phyloP scores from a whole-genome alignment of 92 coral and sea anemone genomes.

The Diadumene lineata region DNA sequence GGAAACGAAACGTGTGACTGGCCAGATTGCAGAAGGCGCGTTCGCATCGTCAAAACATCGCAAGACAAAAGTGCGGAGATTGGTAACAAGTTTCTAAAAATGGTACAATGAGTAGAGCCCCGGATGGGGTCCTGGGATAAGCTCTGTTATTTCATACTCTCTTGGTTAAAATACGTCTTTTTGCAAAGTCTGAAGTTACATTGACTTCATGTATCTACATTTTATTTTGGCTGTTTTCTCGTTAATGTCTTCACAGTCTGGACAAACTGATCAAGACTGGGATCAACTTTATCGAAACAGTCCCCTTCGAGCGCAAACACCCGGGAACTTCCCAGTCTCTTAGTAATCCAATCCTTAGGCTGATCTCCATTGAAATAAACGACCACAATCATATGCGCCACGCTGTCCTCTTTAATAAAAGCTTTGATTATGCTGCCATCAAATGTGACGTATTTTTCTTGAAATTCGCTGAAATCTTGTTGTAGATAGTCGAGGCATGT shows the following conservation, averaged over 20 bases:
- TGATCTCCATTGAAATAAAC: slow-evolving; percentile 42
- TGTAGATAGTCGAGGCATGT: slow-evolving; percentile 50
- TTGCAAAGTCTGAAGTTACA: no score
- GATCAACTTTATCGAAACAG: slow-evolving; percentile 48
- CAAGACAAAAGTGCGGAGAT: no score
- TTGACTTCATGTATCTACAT: background rate
- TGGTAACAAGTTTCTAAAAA: no score
- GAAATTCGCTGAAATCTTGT: slow-evolving; percentile 51
- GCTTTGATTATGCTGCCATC: slow-evolving; percentile 72
- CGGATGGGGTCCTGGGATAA: no score
- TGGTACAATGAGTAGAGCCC: no score
- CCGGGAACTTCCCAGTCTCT: slow-evolving; percentile 34
- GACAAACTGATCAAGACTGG: slow-evolving; percentile 57
- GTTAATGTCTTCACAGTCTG: slow-evolving; percentile 50
- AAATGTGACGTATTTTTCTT: slow-evolving; percentile 45
- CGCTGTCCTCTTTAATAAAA: slow-evolving; percentile 45
- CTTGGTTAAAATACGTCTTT: no score
- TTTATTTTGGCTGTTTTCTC: slow-evolving; percentile 31
- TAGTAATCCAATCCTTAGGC: slow-evolving; percentile 57
- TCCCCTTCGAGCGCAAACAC: slow-evolving; percentile 56
- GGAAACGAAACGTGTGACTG: no score
- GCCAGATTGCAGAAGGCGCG: no score
- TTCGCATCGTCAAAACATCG: no score
- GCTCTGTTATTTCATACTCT: no score
- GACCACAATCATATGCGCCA: slow-evolving; percentile 26